phyloP scores from a whole-genome alignment of 1,140 invertebrate genomes.

The Zaprionus davidi region DNA sequence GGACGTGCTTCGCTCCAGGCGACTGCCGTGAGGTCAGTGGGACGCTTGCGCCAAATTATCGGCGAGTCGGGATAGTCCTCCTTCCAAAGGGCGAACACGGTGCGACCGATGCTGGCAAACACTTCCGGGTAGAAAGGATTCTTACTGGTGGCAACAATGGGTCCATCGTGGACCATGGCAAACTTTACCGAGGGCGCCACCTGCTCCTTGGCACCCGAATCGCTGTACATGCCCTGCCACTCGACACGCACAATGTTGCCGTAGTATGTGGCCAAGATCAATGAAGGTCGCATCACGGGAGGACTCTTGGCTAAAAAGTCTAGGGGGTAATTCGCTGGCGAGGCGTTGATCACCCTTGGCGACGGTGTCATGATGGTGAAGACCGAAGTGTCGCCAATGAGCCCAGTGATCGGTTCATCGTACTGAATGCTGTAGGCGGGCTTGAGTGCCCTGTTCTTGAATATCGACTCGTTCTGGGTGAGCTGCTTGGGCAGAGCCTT shows the following conservation, averaged over 20 bases:
- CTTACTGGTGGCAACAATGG: conserved; percentile 86
- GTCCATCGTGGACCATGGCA: conserved; percentile 88
- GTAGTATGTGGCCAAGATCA: conserved; percentile 71
- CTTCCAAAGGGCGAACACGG: conserved; percentile 87
- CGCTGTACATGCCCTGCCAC: conserved; percentile 85
- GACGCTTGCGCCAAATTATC: conserved; percentile 85
- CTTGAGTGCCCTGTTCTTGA: conserved; percentile 86
- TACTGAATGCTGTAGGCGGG: conserved; percentile 86
- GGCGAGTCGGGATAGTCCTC: conserved; percentile 85
- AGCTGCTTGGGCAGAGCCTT: conserved; percentile 85
- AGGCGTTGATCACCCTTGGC: conserved; percentile 26
- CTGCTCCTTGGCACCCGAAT: conserved; percentile 83
- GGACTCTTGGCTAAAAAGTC: conserved; percentile 77
- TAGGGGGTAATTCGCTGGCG: conserved; percentile 59
- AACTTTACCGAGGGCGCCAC: conserved; percentile 84
- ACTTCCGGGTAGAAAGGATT: conserved; percentile 86
- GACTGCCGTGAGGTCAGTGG: conserved; percentile 85
- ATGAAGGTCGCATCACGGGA: conserved; percentile 78
- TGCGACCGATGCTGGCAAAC: conserved; percentile 86
- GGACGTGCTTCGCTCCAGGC: conserved; percentile 85
- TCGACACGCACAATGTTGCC: conserved; percentile 65
- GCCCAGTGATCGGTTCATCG: conserved; percentile 82
- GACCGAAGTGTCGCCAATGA: conserved; percentile 68
- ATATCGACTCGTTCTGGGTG: conserved; percentile 86
- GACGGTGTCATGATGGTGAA: conserved; percentile 44